Evolutionary conservation across 2,797 vertebrate genomes (phyloP).

Genomic region (Eremophila alpestris): DNA sequence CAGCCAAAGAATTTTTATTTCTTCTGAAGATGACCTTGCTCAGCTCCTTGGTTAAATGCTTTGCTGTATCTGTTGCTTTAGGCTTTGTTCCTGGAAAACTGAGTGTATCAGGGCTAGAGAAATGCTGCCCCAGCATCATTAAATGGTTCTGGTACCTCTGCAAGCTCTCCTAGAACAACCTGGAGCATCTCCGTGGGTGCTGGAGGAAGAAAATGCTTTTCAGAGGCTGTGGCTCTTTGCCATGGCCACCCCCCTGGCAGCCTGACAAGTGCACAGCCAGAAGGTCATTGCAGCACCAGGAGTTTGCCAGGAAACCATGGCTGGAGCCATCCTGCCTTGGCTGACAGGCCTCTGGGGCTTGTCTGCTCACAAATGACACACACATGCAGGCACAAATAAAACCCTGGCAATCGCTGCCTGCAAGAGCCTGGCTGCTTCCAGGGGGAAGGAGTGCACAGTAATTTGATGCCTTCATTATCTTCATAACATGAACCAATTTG

Average conservation of each 20-base stretch:
- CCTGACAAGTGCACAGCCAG: neutral
- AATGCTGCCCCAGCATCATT: neutral
- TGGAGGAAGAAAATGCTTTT: neutral
- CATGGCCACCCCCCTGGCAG: neutral
- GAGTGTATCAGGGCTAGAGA: neutral
- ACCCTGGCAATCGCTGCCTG: slow-evolving; percentile 44
- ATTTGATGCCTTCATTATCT: slow-evolving; percentile 72
- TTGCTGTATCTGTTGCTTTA: neutral
- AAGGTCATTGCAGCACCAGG: neutral
- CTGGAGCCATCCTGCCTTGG: neutral
- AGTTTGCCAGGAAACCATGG: neutral
- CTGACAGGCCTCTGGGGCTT: slow-evolving; percentile 13
- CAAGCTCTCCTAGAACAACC: neutral
- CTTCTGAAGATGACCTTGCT: neutral
- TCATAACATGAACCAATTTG: slow-evolving; percentile 65
- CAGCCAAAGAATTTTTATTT: neutral
- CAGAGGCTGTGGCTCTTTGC: neutral
- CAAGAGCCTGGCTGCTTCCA: slow-evolving; percentile 45
- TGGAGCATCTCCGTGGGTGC: neutral
- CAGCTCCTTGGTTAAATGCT: neutral
- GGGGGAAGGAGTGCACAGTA: slow-evolving; percentile 55
- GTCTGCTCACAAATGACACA: slow-evolving; percentile 17
- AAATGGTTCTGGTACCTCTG: neutral
- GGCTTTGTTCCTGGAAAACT: neutral
- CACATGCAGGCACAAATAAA: slow-evolving; percentile 9